Conservation (phyloP, 2,888 invertebrate genomes). For the Polydesmus complanatus region DNA sequence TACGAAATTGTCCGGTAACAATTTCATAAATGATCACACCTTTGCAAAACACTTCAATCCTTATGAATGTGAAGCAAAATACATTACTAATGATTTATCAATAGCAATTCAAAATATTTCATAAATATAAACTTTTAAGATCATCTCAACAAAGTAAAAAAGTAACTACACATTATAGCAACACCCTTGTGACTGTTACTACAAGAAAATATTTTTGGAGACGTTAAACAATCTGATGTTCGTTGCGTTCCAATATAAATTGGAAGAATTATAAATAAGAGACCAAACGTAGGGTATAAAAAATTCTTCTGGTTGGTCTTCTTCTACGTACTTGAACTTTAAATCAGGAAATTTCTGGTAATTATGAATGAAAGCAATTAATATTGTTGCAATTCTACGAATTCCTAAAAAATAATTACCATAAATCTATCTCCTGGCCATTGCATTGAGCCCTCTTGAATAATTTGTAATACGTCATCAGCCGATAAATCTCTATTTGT, state of each 20-base stretch:
- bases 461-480: slow-evolving; percentile 68
- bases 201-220: background rate
- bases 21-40: too few relatives aligned
- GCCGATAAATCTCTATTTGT: slow-evolving; percentile 60
- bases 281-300: slow-evolving; percentile 99
- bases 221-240: slow-evolving; percentile 30
- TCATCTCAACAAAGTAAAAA: too few relatives aligned
- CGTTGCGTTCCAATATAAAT: slow-evolving; percentile 39
- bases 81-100: too few relatives aligned
- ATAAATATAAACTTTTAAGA: too few relatives aligned
- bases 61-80: too few relatives aligned
- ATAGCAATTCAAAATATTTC: too few relatives aligned
- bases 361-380: slow-evolving; percentile 56
- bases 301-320: slow-evolving; percentile 96
- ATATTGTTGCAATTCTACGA: slow-evolving; percentile 34
- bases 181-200: too few relatives aligned
- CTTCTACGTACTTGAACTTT: slow-evolving; percentile 98
- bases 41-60: too few relatives aligned
- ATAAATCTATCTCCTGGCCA: slow-evolving; percentile 89
- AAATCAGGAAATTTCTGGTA: slow-evolving; percentile 93
- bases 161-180: too few relatives aligned
- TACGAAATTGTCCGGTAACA: too few relatives aligned
- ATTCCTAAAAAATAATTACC: slow-evolving; percentile 40
- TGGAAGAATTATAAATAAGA: slow-evolving; percentile 49
- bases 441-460: slow-evolving; percentile 77